Conservation (phyloP, 2,888 invertebrate genomes). For the Platerodrilus igneus region DNA sequence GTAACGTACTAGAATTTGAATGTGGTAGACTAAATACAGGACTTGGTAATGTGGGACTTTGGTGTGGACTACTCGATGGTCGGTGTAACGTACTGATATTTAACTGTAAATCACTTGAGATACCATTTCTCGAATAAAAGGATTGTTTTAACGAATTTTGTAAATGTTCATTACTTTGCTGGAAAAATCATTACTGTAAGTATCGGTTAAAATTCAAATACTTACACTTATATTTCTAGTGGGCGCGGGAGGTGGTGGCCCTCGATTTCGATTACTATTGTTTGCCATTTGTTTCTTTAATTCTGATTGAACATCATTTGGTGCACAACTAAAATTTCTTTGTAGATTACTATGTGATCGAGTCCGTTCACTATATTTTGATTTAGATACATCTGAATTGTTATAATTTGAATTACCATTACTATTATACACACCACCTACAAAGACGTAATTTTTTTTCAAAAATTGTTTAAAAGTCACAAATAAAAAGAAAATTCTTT, state of each 20-base stretch:
- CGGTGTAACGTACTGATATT: constrained; percentile 21
- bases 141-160: constrained; percentile 17
- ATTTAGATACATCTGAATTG: too few species aligned
- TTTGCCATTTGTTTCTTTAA: constrained; percentile 45
- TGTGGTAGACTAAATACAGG: constrained; percentile 21
- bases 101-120: constrained; percentile 23
- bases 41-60: constrained; percentile 12
- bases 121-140: constrained; percentile 24
- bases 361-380: constrained; percentile 7
- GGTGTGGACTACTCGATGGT: constrained; percentile 8
- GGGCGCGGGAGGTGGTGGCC: constrained; percentile 76
- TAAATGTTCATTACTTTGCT: constrained; percentile 19
- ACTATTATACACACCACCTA: too few species aligned
- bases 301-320: constrained; percentile 36
- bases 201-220: constrained; percentile 2
- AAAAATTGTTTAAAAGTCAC: too few species aligned
- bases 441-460: too few species aligned
- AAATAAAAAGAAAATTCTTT: too few species aligned
- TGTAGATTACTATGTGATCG: constrained; percentile 25
- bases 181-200: constrained; percentile 12
- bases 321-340: constrained; percentile 39
- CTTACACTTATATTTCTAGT: constrained; percentile 48
- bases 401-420: constrained; percentile 15
- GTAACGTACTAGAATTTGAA: constrained; percentile 40
- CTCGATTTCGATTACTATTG: constrained; percentile 54